Percentiles rank a stretch among this genome's conserved stretches.
Conservation (phyloP, 2,888 invertebrate species). For the Athetis lepigone region DNA sequence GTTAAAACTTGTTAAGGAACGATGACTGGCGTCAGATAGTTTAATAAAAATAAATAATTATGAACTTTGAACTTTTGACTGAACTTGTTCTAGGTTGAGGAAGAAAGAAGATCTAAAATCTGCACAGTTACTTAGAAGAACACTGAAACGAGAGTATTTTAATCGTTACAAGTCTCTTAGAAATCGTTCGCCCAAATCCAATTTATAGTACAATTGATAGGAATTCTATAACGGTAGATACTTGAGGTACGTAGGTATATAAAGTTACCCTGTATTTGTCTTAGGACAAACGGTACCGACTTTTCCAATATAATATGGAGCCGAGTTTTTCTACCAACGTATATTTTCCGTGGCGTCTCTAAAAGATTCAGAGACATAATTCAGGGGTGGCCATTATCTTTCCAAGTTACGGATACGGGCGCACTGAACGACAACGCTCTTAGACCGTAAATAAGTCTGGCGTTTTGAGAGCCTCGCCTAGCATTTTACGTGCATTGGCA, state of each 20-base stretch:
- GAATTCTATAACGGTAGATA: not conserved
- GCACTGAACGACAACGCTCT: conserved; percentile 69
- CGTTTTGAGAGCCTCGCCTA: conserved; percentile 87
- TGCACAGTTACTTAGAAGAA: not conserved
- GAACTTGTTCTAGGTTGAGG: not conserved
- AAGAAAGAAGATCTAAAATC: not conserved
- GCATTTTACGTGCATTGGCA: conserved; percentile 90
- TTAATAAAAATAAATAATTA: too few species aligned
- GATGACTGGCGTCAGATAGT: too few species aligned
- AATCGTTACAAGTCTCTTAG: not conserved
- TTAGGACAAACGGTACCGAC: conserved; percentile 2
- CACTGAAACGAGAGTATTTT: not conserved
- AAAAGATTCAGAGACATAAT: conserved; percentile 61
- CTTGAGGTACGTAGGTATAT: too few species aligned
- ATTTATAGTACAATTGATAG: too few species aligned
- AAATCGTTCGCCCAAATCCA: not conserved
- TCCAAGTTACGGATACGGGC: conserved; percentile 60
- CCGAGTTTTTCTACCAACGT: conserved; percentile 26
- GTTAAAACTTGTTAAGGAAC: too few species aligned
- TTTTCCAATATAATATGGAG: conserved; percentile 32
- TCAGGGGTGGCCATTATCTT: conserved; percentile 67
- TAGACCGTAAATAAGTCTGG: conserved; percentile 87
- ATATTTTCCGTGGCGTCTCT: conserved; percentile 41
- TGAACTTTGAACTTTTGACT: not conserved
- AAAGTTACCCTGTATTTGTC: too few species aligned